Percentiles rank a stretch among this genome's conserved stretches.
Conservation (phyloP, 2,113 vertebrate species). For the Clarias batrachus region DNA sequence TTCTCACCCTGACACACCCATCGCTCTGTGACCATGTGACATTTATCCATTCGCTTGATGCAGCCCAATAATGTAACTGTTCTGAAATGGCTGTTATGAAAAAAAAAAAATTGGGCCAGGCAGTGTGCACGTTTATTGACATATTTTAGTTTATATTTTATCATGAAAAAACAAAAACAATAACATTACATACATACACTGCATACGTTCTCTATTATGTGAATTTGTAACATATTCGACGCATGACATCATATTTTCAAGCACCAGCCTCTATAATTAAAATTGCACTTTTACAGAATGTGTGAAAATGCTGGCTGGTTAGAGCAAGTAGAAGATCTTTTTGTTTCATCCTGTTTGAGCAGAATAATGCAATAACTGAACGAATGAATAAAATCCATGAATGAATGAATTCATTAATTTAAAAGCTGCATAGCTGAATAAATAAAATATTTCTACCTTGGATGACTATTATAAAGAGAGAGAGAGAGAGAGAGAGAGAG, state of each 20-base stretch:
- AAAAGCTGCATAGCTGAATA: not conserved
- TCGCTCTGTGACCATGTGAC: too few species aligned
- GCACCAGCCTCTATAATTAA: not conserved
- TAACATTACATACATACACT: not conserved
- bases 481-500: slow-evolving; percentile 45
- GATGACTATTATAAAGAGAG: not conserved
- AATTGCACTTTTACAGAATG: not conserved
- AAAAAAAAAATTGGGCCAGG: too few species aligned
- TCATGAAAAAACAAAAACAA: too few species aligned
- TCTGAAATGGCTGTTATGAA: too few species aligned
- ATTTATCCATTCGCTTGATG: too few species aligned
- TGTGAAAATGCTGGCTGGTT: not conserved
- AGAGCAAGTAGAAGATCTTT: not conserved
- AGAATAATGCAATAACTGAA: not conserved
- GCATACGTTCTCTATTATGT: not conserved
- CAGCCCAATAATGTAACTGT: too few species aligned
- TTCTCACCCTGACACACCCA: too few species aligned
- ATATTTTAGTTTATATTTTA: too few species aligned
- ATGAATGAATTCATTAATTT: not conserved
- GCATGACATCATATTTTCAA: not conserved
- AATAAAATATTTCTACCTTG: not conserved
- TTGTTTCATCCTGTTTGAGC: not conserved
- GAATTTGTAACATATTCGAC: not conserved
- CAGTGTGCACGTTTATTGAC: too few species aligned
- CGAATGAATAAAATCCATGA: not conserved